These are phyloP conservation scores for Onychostoma macrolepis DNA, from an alignment of 2,113 vertebrate species.

Conservation along the genomic window DNA sequence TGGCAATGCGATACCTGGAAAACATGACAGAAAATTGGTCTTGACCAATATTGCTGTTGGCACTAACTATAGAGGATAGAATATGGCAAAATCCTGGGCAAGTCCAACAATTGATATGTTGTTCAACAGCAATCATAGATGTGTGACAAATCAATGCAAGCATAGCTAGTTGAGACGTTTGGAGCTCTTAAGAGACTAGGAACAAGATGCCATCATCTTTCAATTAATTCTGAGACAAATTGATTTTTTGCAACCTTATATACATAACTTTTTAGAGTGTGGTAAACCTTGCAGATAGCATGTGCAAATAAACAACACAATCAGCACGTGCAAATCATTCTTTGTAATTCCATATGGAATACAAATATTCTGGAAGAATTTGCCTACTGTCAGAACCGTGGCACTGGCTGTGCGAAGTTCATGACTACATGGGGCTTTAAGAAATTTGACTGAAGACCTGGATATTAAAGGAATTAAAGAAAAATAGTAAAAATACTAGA, in stretches of 20 bases:
- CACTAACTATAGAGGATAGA: background rate
- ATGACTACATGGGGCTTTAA: too few species aligned
- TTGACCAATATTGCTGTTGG: slow-evolving; percentile 5
- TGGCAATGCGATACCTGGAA: background rate
- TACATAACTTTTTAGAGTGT: background rate
- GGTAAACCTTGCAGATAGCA: background rate
- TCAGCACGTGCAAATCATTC: background rate
- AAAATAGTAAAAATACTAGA: too few species aligned
- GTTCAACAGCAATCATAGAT: slow-evolving; percentile 21
- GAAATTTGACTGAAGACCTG: too few species aligned
- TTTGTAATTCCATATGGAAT: background rate
- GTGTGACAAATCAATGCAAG: slow-evolving; percentile 15
- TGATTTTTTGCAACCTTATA: background rate
- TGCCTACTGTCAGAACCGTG: background rate
- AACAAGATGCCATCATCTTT: slow-evolving; percentile 5
- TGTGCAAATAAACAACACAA: background rate
- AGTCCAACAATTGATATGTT: slow-evolving; percentile 7
- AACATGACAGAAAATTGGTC: background rate
- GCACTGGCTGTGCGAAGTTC: background rate
- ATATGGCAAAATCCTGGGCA: background rate
- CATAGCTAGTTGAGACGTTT: background rate
- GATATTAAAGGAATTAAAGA: too few species aligned
- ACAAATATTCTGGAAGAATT: background rate
- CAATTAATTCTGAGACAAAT: background rate
- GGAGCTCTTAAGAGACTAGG: background rate